Base-by-base conservation (phyloP, 1,140 invertebrate species). In the Micrasema minimum region DNA sequence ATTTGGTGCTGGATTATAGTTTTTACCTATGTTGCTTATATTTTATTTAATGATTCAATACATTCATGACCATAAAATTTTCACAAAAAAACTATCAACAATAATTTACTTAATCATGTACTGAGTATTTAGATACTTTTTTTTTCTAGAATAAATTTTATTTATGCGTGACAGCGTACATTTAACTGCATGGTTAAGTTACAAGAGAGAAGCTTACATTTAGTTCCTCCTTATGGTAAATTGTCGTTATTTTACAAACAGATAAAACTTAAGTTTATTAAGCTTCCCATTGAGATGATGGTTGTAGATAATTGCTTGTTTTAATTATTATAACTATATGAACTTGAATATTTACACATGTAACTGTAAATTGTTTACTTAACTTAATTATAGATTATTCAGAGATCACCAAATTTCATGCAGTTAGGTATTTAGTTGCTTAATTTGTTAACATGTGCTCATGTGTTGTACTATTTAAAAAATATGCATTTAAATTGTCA, bases 201-300 rank as follows among this genome's bases (percentile, higher is more conserved):
- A 26, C 3, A 11, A 53, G 10, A 26, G 12, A 26, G 11, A 31
- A 53, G 22, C 14, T 35, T 37, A 7, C 22, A 59, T 43, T n/a
- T n/a, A n/a, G n/a, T n/a, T n/a, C n/a, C n/a, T n/a, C n/a, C n/a
- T n/a, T n/a, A n/a, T n/a, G n/a, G n/a, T n/a, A 16, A 59, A 59
- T 59, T 41, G 10, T 59, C 38, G 1, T 59, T n/a, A n/a, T 38
- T 59, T 59, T 59, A 41, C 20, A 35, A 9, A 57, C 53, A 37
- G 14, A 37, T 57, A 35, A 57, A 57, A 57, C 26, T 35, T 41
- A 38, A 14, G 37, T 59, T 59, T 59, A 59, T 43, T 59, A 18
- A 4, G 4, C 0, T 41, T n/a, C 55, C 55, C 18, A 22, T 38
- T 59, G 53, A 37, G 55, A 59, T 16, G 14, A 53, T 53, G 50